Conservation (phyloP, 92 coral and sea anemone genomes). For the Actinernus sp. region DNA sequence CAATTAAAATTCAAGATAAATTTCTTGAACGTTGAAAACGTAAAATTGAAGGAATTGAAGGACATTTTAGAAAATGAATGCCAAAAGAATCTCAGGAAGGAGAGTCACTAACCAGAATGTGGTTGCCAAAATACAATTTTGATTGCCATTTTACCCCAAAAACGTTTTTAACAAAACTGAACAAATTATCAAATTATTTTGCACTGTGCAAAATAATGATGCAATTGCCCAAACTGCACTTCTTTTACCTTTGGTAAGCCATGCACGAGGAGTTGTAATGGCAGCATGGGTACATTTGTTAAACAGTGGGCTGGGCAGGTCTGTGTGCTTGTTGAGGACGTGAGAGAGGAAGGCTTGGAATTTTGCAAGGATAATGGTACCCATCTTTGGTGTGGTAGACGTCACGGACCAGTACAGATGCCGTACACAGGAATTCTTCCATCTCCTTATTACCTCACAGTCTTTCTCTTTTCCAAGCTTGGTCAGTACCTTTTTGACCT, state of each 20-base stretch:
- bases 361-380: slow-evolving; percentile 59
- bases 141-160: no score
- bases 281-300: slow-evolving; percentile 57
- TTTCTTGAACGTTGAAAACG: no score
- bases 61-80: no score
- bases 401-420: slow-evolving; percentile 71
- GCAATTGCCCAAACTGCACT: no score
- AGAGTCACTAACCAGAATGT: no score
- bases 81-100: no score
- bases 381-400: slow-evolving; percentile 31
- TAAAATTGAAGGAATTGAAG: no score
- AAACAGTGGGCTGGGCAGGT: slow-evolving; percentile 57
- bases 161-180: no score
- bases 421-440: slow-evolving; percentile 71
- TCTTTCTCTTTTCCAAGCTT: slow-evolving; percentile 63
- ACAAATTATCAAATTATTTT: no score
- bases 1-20: no score
- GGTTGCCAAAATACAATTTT: no score
- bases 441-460: slow-evolving; percentile 47
- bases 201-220: no score
- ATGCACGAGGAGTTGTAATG: slow-evolving; percentile 33
- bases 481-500: slow-evolving; percentile 49
- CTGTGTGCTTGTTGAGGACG: slow-evolving; percentile 39
- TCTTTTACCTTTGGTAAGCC: slow-evolving; percentile 70
- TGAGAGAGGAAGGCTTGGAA: slow-evolving; percentile 52